These are phyloP conservation scores for Cranoglanis bouderius DNA, from an alignment of 2,113 vertebrate species.

Conservation along the genomic window DNA sequence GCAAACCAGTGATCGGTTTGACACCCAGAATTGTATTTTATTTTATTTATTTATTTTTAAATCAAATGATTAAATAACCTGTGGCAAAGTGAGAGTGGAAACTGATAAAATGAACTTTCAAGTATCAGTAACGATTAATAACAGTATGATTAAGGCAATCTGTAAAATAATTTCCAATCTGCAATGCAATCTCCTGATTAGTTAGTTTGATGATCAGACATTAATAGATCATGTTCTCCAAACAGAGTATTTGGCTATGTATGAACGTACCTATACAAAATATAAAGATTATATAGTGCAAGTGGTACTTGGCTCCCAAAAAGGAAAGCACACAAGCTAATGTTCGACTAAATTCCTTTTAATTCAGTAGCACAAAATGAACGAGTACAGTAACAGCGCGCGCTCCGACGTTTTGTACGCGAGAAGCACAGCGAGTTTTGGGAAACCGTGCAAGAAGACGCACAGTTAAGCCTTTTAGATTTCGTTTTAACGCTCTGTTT, in stretches of 20 bases:
- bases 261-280: neutral
- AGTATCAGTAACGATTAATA: neutral
- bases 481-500: neutral
- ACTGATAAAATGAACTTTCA: neutral
- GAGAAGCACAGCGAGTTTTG: neutral
- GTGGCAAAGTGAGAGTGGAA: neutral
- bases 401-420: neutral
- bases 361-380: neutral
- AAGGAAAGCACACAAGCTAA: neutral
- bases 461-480: neutral
- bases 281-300: neutral
- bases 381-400: neutral
- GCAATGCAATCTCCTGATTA: neutral
- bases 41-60: too few species aligned
- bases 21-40: too few species aligned
- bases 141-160: neutral
- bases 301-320: neutral
- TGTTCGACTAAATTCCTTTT: neutral
- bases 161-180: neutral
- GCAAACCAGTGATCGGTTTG: neutral
- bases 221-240: neutral
- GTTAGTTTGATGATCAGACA: neutral
- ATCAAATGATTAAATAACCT: neutral
- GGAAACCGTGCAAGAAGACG: neutral
- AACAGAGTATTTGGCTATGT: neutral